Evolutionary conservation across 2,113 vertebrate genomes (phyloP), one percentile per base, ranked within the genome.

Genomic region (Myrmecobius fasciatus): DNA sequence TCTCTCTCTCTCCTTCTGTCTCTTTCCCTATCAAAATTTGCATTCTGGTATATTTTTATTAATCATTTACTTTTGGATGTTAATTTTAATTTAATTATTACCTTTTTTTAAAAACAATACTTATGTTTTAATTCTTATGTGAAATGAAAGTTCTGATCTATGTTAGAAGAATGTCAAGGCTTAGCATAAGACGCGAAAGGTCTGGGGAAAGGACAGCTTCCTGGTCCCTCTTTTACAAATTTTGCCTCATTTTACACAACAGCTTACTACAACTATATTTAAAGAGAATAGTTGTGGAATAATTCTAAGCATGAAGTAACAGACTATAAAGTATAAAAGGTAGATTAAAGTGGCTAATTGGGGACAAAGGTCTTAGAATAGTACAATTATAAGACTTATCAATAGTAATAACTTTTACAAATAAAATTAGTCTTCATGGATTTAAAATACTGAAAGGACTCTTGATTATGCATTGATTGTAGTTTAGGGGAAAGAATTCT

Each of bases 161-260:
- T 92, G 90, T 92, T 95, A 90, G 95, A 93, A 48, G 24, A 49
- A 91, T 96, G 52, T 92, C 48, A 93, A 28, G 24, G 67, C 91
- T 92, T 83, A 43, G 20, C n/a, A 83, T 43, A 6, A 43, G 67
- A 0, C 31, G 91, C 8, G 26, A 90, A 96, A 12, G 28, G 89
- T 52, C 92, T 95, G 5, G 31, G 53, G 48, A 53, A 75, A 12
- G 11, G 60, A 6, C 48, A 49, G 52, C 46, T 96, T 93, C 3
- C 0, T 8, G 47, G 89, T 7, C 46, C 25, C 49, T 93, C 25
- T 51, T 51, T 51, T 94, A 83, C 43, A 60, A 43, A 83, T 83
- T 6, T 53, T 89, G 53, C 4, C n/a, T 95, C 47, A 11, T 51
- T 51, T 51, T 2, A 1, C 8, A 89, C 47, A 14, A 89, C 90